Percentiles rank a stretch among this genome's conserved stretches.
These are phyloP conservation scores for Spondyliosoma cantharus DNA, from an alignment of 2,797 vertebrate species.

Conservation along the genomic window DNA sequence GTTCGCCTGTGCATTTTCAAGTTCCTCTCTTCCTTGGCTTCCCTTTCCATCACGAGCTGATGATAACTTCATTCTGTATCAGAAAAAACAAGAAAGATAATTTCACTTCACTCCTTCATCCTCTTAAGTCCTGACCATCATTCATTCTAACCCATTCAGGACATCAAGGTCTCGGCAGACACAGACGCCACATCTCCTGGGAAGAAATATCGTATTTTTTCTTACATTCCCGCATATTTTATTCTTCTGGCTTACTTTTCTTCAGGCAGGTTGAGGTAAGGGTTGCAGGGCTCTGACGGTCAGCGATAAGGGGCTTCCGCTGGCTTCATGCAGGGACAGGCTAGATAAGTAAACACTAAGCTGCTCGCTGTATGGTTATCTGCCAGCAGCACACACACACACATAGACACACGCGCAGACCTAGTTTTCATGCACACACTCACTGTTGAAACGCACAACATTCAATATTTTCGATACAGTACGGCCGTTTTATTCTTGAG, in stretches of 20 bases:
- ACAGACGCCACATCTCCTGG: slow-evolving; percentile 31
- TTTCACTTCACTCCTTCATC: slow-evolving; percentile 13
- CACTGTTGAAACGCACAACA: slow-evolving; percentile 2
- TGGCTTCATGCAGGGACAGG: slow-evolving; percentile 59
- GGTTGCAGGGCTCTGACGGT: slow-evolving; percentile 73
- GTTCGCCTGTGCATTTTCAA: slow-evolving; percentile 22
- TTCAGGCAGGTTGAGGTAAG: slow-evolving; percentile 60
- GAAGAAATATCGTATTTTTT: slow-evolving; percentile 21
- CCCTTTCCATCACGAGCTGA: slow-evolving; percentile 40
- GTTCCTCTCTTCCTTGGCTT: neutral
- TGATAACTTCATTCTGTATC: slow-evolving; percentile 43
- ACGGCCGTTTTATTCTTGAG: neutral
- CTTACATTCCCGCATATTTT: slow-evolving; percentile 45
- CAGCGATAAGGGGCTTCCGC: slow-evolving; percentile 79
- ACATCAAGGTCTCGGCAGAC: slow-evolving; percentile 48
- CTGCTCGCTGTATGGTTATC: slow-evolving; percentile 71
- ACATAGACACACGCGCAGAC: slow-evolving; percentile 30
- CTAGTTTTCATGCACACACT: slow-evolving; percentile 12
- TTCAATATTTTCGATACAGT: slow-evolving; percentile 1
- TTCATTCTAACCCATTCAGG: slow-evolving; percentile 44
- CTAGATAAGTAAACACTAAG: slow-evolving; percentile 73
- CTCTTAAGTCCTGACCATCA: slow-evolving; percentile 24
- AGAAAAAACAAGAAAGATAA: slow-evolving; percentile 44
- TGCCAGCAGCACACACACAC: slow-evolving; percentile 43
- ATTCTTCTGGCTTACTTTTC: slow-evolving; percentile 54